Base-by-base conservation (phyloP, 2,888 invertebrate species). In the Drosophila anomalipes region DNA sequence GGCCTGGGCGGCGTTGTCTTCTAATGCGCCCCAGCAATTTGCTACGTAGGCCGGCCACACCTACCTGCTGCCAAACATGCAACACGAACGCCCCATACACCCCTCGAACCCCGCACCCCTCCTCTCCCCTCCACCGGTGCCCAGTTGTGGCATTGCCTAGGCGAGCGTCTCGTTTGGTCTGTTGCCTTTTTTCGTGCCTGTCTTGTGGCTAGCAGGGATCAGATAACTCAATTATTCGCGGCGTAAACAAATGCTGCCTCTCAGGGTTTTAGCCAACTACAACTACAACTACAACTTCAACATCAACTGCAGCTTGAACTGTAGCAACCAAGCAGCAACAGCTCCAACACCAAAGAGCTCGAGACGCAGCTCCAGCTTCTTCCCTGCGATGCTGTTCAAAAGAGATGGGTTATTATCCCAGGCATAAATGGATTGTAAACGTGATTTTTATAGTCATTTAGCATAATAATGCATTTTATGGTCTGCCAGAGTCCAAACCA, bases 371-470 rank as follows among this genome's bases (percentile, higher is more conserved):
- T 22, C 16, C 64, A 74, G 74, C 81, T 74, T 69, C 79, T 67
- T 73, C 74, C 79, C 76, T 73, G 82, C 79, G 72, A 72, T 75
- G 71, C 71, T 74, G 77, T 74, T 82, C 76, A 81, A 82, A 86
- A 79, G 84, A 87, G 90, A 83, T 91, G 91, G 91, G 91, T 91
- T 92, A 91, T 91, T 91, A 90, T 91, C 87, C 90, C 91, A 85
- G 89, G 90, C 91, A 91, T 91, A 92, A 92, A 92, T 91, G 92
- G 92, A 91, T 92, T 92, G 92, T 92, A 92, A 92, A 92, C 92
- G 92, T 92, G 92, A 92, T 92, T 92, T 92, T 92, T 92, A 92
- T 92, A 91, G 92, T 91, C 92, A 92, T 92, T 92, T 92, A 92
- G 92, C 92, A 92, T 92, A 92, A 92, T 92, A 92, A 92, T 90